Percentiles rank a stretch among this genome's conserved stretches.
These are phyloP conservation scores for Mobula birostris DNA, from an alignment of 2,113 vertebrate species.

Conservation along the genomic window DNA sequence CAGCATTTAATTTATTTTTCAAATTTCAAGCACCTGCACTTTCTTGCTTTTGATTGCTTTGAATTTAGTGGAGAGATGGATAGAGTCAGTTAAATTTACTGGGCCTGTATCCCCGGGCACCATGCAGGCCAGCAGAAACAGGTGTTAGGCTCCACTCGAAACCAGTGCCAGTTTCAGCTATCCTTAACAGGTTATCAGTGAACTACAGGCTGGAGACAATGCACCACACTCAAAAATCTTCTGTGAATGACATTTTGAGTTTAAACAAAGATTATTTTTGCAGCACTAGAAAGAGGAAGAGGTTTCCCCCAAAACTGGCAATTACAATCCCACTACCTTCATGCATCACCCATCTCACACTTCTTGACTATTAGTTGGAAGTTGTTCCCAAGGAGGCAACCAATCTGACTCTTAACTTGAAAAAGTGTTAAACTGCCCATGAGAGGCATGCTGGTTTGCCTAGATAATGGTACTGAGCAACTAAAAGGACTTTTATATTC, in stretches of 20 bases:
- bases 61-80: too few species aligned
- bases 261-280: background rate
- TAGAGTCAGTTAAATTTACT: background rate
- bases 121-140: background rate
- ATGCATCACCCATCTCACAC: background rate
- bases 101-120: background rate
- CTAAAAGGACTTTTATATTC: background rate
- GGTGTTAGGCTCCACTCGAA: background rate
- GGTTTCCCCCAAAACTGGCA: background rate
- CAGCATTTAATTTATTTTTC: too few species aligned
- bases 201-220: background rate
- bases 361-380: background rate
- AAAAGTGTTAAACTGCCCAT: background rate
- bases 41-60: too few species aligned
- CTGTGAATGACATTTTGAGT: background rate
- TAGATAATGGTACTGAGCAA: background rate
- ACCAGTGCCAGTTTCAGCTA: background rate
- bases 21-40: too few species aligned
- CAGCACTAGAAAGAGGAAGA: background rate
- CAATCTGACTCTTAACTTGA: background rate
- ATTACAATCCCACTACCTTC: too few species aligned
- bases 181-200: background rate
- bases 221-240: background rate
- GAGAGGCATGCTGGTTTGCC: background rate
- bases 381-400: background rate